Base-by-base conservation (phyloP, 2,888 invertebrate genomes). In the Plutella xylostella region DNA sequence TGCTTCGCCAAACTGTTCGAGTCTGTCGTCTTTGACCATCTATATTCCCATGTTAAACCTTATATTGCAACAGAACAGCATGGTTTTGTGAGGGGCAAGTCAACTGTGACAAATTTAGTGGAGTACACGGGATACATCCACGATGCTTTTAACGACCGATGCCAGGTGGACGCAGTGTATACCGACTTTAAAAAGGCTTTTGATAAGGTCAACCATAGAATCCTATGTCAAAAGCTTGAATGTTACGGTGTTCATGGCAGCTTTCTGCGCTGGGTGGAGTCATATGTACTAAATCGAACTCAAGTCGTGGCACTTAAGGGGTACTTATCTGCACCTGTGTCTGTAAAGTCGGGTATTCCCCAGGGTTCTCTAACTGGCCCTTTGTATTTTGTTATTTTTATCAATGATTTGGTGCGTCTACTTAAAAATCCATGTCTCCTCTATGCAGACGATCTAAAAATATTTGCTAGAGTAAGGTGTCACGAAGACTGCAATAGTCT, bases 1-100 rank as follows among this genome's bases (percentile, higher is more conserved):
- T 33, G 43, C 18, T 21, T 45, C 12, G 47, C 40, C 0, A 51
- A 51, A 31, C 4, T 50, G 5, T 45, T 51, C 17, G 51, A 51
- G 34, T 42, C 48, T 14, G 4, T 50, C 2, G 31, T 49, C 9
- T 45, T 41, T 15, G 37, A 38, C 12, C 12, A 11, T 33, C 28
- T 43, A 38, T 39, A 45, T 19, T 18, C 22, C 15, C 39, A 39
- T 15, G 21, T 39, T 9, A 39, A 39, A 39, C 25, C 39, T 9
- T 21, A 14, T 2, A 17, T 39, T 6, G 6, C n/a, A n/a, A 17
- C 11, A 21, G 11, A 22, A 4, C 39, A 39, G 14, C 39, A 39
- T 14, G 39, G 25, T 14, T 39, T 39, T 21, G 22, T 39, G 5
- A 21, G 4, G 9, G n/a, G 11, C 7, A 39, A 22, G 21, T 39